Evolutionary conservation across 2,888 invertebrate genomes (phyloP), one percentile per base, ranked within the genome.

Genomic region (Colletes collaris): DNA sequence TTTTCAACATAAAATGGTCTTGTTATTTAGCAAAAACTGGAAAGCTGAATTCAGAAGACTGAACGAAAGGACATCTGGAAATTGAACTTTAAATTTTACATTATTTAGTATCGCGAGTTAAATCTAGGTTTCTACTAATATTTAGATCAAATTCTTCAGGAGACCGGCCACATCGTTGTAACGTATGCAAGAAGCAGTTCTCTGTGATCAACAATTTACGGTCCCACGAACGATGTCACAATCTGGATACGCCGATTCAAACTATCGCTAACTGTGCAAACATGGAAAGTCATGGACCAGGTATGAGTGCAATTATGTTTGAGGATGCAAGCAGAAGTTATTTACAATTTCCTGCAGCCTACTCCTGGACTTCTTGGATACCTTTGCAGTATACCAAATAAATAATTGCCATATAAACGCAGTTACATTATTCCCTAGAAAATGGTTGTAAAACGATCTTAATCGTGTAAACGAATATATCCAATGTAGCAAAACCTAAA

Each of bases 141-240:
- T 27, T 27, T 27, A 27, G 1, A 27, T 27, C 27, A 27, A 27
- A 27, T 7, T 94, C 67, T 95, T 94, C 91, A 90, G 91, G 90
- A 27, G 86, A 89, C 78, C 87, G 87, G 63, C 83, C 88, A 3
- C 86, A 90, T 74, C 86, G 84, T 35, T 91, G 91, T 56, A 79
- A 74, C 44, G 63, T 85, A 10, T 92, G 90, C 65, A 87, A 88
- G 8, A 89, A 89, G 56, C 88, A 87, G 67, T 90, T 91, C 67
- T 83, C 87, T 0, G 75, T 89, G n/a, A 81, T 88, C 4, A 86
- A 81, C 50, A 90, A 89, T 73, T 84, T 92, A 62, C 85, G 86
- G 16, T 79, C 86, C 2, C 91, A 90, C 59, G 84, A 88, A 8
- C 86, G 83, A 73, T 85, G 81, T 35, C 89, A 87, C 53, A 58